A percentile compares a stretch with the other conserved stretches of the same genome.
phyloP scores from a whole-genome alignment of 2,888 invertebrate species.

The Pasiphila rectangulata region DNA sequence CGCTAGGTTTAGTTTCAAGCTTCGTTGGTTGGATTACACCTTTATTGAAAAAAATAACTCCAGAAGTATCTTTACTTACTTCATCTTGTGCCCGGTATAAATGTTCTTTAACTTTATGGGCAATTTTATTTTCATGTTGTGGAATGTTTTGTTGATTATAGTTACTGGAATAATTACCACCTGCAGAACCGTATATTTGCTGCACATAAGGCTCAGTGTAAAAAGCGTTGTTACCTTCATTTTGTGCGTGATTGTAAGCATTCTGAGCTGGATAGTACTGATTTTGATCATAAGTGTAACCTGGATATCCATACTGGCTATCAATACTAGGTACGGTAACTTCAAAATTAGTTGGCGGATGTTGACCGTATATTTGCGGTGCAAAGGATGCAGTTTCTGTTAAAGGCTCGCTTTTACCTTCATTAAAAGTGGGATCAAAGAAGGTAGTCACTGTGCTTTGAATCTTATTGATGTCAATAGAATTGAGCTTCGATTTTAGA shows the following conservation, averaged over 20 bases:
- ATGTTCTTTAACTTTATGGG: too few relatives aligned
- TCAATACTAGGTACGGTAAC: conserved; percentile 50
- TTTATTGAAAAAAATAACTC: conserved; percentile 12
- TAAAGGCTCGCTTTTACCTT: conserved; percentile 37
- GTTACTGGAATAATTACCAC: conserved; percentile 8
- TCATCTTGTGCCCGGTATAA: too few relatives aligned
- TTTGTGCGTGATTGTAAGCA: conserved; percentile 35
- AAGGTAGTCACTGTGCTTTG: conserved; percentile 73
- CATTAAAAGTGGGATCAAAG: conserved; percentile 70
- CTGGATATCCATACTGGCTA: conserved; percentile 20
- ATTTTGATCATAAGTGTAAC: conserved; percentile 27
- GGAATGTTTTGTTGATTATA: conserved; percentile 26
- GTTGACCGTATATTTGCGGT: conserved; percentile 31
- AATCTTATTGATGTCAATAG: conserved; percentile 71
- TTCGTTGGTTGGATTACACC: conserved; percentile 8
- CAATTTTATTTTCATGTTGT: conserved; percentile 13
- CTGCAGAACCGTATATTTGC: conserved; percentile 10
- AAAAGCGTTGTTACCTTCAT: conserved; percentile 31
- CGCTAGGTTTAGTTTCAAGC: conserved; percentile 1
- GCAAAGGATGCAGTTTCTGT: conserved; percentile 37
- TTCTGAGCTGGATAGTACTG: conserved; percentile 32
- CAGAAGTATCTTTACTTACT: conserved; percentile 8
- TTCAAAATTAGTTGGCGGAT: conserved; percentile 46
- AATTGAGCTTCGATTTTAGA: conserved; percentile 69
- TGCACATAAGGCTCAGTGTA: neutral